phyloP scores from a whole-genome alignment of 2,797 vertebrate species.

The Aeoliscus strigatus region DNA sequence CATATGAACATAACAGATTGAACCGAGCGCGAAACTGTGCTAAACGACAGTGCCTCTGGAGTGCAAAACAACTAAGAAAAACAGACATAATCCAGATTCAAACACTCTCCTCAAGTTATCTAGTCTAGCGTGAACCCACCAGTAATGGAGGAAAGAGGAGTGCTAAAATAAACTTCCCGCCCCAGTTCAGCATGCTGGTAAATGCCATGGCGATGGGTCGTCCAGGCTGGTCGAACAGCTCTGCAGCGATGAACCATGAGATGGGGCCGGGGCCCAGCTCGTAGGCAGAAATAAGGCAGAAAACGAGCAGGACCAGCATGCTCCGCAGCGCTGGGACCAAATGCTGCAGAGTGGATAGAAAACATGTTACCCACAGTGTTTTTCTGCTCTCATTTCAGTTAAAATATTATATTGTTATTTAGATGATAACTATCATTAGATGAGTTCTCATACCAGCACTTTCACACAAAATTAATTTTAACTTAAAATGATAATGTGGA shows the following conservation, averaged over 20 bases:
- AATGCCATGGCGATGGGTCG: slow-evolving; percentile 71
- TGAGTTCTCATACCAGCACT: too few relatives aligned
- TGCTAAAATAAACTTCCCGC: slow-evolving; percentile 70
- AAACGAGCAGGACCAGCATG: slow-evolving; percentile 66
- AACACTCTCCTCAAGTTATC: too few relatives aligned
- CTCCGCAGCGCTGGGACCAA: slow-evolving; percentile 60
- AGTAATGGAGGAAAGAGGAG: slow-evolving; percentile 66
- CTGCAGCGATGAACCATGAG: slow-evolving; percentile 72
- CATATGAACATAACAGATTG: too few relatives aligned
- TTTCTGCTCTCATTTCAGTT: background rate
- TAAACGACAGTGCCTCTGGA: too few relatives aligned
- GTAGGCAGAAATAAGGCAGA: slow-evolving; percentile 67
- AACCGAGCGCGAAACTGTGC: too few relatives aligned
- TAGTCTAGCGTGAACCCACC: slow-evolving; percentile 38
- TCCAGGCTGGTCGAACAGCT: slow-evolving; percentile 69
- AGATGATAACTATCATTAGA: background rate
- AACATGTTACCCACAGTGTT: background rate
- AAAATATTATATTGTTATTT: background rate
- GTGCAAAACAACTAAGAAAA: too few relatives aligned
- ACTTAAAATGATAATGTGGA: too few relatives aligned
- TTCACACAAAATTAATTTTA: too few relatives aligned
- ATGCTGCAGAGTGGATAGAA: slow-evolving; percentile 25
- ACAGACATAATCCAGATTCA: too few relatives aligned
- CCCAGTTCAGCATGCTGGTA: slow-evolving; percentile 73
- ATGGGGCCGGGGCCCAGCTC: slow-evolving; percentile 68